Base-by-base conservation (phyloP, 2,797 vertebrate genomes). In the Microctenopoma lineatum region DNA sequence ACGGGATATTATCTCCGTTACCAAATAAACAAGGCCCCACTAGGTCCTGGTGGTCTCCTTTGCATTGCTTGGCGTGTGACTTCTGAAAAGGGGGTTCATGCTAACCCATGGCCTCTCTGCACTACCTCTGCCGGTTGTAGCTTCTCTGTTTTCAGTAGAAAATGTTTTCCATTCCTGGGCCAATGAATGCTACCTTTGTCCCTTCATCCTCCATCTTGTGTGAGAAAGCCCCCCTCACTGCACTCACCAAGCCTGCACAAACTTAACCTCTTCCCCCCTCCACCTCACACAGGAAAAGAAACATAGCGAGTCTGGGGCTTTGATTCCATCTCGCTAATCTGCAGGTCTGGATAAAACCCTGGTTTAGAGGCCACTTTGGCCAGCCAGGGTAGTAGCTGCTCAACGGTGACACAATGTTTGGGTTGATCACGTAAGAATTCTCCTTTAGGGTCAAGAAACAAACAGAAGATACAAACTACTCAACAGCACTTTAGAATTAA, bases 121-220 rank as follows among this genome's bases (percentile, higher is more conserved):
- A 13, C 73, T 84, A 85, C 87, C 66, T 89, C 83, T 70, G 80
- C 89, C 66, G 73, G 81, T 89, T 84, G 86, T 75, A 92, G 88
- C 88, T 81, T 91, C 91, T 93, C 91, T 92, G 90, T 92, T 92
- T 93, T 93, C 90, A 91, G 86, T 80, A 84, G 77, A 93, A 93
- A 95, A 94, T 93, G 91, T 94, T 94, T 95, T 94, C 91, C 94
- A 94, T 95, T 94, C 94, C 94, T 94, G 84, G 87, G 91, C 88
- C 89, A 85, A 93, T 95, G 94, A 95, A 95, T 95, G 92, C 93
- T 91, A 94, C 90, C 94, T 94, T 95, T 94, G 94, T 94, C 92
- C 92, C 91, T 85, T 86, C 91, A 88, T 85, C 90, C 82, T 91
- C 90, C 92, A 90, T 93, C 90, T 93, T 93, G 87, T 90, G 88